These are phyloP conservation scores for Mimas tiliae DNA, from an alignment of 2,888 invertebrate genomes.

Conservation along the genomic window DNA sequence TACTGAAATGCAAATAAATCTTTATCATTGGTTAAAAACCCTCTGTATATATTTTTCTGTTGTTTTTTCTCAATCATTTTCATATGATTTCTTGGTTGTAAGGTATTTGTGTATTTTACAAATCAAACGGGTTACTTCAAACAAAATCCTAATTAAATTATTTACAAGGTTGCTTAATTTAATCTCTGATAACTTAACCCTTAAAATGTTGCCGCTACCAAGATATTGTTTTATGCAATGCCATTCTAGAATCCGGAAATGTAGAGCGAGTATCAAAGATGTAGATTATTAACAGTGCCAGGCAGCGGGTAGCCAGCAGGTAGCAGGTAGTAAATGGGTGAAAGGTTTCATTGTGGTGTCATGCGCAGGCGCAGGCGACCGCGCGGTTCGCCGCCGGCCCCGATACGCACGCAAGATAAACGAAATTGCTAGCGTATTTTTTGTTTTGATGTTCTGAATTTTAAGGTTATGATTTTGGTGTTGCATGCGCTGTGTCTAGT, in stretches of 20 bases:
- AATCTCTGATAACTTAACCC: no score
- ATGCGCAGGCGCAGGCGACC: slow-evolving; percentile 35
- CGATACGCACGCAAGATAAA: slow-evolving; percentile 21
- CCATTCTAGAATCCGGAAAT: slow-evolving; percentile 31
- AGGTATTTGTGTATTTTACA: no score
- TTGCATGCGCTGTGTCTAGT: neutral
- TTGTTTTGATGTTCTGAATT: neutral
- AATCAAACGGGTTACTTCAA: no score
- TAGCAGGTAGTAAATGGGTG: slow-evolving; percentile 50
- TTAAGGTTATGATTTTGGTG: slow-evolving; percentile 3
- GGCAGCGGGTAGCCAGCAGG: slow-evolving; percentile 34
- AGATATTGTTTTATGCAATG: slow-evolving; percentile 24
- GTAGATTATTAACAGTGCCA: slow-evolving; percentile 30
- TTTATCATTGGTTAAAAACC: no score
- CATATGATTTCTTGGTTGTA: no score
- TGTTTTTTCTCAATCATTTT: no score
- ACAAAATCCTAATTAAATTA: no score
- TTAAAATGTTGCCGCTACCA: neutral
- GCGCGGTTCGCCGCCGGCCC: slow-evolving; percentile 14
- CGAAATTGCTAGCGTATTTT: slow-evolving; percentile 1
- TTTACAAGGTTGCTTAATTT: no score
- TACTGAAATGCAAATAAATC: no score
- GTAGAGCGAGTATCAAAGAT: slow-evolving; percentile 30
- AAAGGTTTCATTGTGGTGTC: slow-evolving; percentile 66
- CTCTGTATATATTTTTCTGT: no score